Evolutionary conservation across 1,140 invertebrate species (phyloP).

Genomic region (Macrotrachela quadricornifera): DNA sequence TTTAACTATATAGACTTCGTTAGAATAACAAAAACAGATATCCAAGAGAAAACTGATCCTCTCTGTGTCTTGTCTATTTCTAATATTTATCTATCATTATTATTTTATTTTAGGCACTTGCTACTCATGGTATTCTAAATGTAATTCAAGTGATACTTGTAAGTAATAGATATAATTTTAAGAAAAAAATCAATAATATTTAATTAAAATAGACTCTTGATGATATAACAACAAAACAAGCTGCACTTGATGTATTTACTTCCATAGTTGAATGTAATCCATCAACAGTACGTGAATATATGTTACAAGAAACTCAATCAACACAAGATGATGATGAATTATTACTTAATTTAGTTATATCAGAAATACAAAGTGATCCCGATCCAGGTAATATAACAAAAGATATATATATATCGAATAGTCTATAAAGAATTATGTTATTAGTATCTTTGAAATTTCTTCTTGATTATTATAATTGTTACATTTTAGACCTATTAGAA

Average conservation of each 20-base stretch:
- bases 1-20: not conserved
- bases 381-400: too few species aligned
- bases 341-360: constrained; percentile 84
- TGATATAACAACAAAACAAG: constrained; percentile 67
- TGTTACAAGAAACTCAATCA: constrained; percentile 59
- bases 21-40: too few species aligned
- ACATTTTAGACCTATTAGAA: too few species aligned
- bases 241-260: constrained; percentile 71
- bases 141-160: constrained; percentile 79
- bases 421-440: too few species aligned
- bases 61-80: not conserved
- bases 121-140: constrained; percentile 69
- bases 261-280: constrained; percentile 96
- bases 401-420: too few species aligned
- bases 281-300: constrained; percentile 85
- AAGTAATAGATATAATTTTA: constrained; percentile 8
- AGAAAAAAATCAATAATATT: not conserved
- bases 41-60: too few species aligned
- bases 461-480: too few species aligned
- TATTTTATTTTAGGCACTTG: constrained; percentile 45
- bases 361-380: constrained; percentile 56
- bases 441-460: too few species aligned
- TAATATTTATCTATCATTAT: not conserved
- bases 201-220: constrained; percentile 39
- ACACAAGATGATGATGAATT: constrained; percentile 24